A percentile compares a stretch with the other conserved stretches of the same genome.
Conservation (phyloP, 2,113 vertebrate genomes). For the Halcyon senegalensis region DNA sequence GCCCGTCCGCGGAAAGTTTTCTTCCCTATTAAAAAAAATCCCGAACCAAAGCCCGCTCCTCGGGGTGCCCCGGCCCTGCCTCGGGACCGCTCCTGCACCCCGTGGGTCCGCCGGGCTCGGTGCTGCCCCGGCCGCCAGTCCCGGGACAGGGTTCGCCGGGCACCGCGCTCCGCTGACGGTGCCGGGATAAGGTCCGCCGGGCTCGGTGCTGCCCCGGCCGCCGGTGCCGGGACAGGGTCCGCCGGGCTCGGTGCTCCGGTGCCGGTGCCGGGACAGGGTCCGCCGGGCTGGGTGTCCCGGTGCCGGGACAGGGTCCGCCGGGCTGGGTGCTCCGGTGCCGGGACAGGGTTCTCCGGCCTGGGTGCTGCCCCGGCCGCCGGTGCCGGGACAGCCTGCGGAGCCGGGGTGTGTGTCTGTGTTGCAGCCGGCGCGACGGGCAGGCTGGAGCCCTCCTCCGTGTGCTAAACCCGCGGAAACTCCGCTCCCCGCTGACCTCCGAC, state of each 20-base stretch:
- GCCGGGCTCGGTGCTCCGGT: neutral
- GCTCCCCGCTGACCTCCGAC: slow-evolving; percentile 77
- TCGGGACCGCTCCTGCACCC: neutral
- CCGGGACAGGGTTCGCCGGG: neutral
- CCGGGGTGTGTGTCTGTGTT: slow-evolving; percentile 43
- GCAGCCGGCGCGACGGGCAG: slow-evolving; percentile 62
- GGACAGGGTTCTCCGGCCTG: neutral
- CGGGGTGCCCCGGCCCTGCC: neutral
- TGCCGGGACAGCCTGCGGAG: neutral
- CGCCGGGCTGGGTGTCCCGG: neutral
- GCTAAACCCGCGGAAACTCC: slow-evolving; percentile 78
- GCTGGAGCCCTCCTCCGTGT: slow-evolving; percentile 59
- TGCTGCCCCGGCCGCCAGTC: neutral
- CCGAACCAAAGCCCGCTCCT: neutral
- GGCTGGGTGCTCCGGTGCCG: neutral
- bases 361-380: neutral
- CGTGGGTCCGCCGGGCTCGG: neutral
- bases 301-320: neutral
- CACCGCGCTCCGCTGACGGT: neutral
- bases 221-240: neutral
- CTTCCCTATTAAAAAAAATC: neutral
- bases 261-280: neutral
- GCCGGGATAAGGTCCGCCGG: neutral
- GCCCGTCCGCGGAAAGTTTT: neutral
- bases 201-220: neutral